Percentiles rank a stretch among this genome's conserved stretches.
Conservation (phyloP, 2,888 invertebrate genomes). For the Magallana nippona region DNA sequence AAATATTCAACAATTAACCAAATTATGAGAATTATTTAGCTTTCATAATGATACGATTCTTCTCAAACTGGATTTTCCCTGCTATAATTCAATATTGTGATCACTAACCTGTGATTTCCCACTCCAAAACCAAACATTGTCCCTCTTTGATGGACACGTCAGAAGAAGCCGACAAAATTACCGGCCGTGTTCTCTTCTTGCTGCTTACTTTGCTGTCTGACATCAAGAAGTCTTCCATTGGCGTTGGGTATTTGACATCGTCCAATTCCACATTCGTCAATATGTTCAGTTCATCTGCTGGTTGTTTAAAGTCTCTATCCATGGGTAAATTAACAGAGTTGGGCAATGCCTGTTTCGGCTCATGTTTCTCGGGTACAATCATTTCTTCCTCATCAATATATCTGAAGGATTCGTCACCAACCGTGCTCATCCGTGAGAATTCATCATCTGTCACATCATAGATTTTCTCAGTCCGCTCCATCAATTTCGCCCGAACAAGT, state of each 20-base stretch:
- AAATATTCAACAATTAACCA: not conserved
- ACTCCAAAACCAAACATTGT: conserved; percentile 42
- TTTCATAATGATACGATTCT: not conserved
- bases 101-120: conserved; percentile 48
- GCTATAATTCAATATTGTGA: too few species aligned
- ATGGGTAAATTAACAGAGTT: not conserved
- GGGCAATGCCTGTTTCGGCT: not conserved
- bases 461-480: not conserved
- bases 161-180: conserved; percentile 45
- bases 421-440: too few species aligned
- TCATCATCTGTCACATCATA: too few species aligned
- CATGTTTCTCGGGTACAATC: not conserved
- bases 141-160: conserved; percentile 43
- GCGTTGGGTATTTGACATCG: conserved; percentile 21
- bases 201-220: not conserved
- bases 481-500: not conserved
- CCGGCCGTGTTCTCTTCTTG: conserved; percentile 26
- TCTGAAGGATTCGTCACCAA: not conserved
- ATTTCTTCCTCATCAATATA: not conserved
- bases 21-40: not conserved
- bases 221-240: conserved; percentile 20
- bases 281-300: conserved; percentile 10
- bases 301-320: not conserved
- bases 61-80: not conserved
- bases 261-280: conserved; percentile 7